These are phyloP conservation scores for Pararge aegeria DNA, from an alignment of 1,140 invertebrate genomes.

Conservation along the genomic window DNA sequence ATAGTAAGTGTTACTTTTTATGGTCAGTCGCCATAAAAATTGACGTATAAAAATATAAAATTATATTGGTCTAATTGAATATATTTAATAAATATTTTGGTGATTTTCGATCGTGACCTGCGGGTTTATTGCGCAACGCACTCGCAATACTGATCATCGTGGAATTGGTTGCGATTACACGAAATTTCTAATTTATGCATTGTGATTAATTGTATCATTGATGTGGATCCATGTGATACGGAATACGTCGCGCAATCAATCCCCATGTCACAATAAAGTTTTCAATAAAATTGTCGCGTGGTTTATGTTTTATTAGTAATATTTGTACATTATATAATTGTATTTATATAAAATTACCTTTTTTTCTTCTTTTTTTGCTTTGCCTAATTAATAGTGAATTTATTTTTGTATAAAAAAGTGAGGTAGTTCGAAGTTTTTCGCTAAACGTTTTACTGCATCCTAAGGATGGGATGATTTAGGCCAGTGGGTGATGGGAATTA, in stretches of 20 bases:
- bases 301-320: constrained; percentile 1
- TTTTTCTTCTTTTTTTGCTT: constrained; percentile 6
- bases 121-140: background rate
- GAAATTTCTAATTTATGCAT: too few species aligned
- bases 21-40: background rate
- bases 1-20: too few species aligned
- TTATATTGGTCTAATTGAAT: background rate
- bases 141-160: background rate
- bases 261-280: background rate
- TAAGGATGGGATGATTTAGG: background rate
- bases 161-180: too few species aligned
- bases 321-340: constrained; percentile 7
- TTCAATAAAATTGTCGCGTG: background rate
- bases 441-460: background rate
- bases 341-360: constrained; percentile 1
- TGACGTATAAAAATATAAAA: background rate
- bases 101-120: background rate
- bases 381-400: constrained; percentile 5
- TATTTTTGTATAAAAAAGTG: constrained; percentile 12
- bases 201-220: too few species aligned
- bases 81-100: background rate
- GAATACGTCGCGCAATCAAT: background rate
- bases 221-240: too few species aligned
- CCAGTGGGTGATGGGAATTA: too few species aligned
- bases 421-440: constrained; percentile 1